Percentiles rank a stretch among this genome's conserved stretches.
Evolutionary conservation across 2,113 vertebrate species (phyloP).

Genomic region (Eptesicus fuscus): DNA sequence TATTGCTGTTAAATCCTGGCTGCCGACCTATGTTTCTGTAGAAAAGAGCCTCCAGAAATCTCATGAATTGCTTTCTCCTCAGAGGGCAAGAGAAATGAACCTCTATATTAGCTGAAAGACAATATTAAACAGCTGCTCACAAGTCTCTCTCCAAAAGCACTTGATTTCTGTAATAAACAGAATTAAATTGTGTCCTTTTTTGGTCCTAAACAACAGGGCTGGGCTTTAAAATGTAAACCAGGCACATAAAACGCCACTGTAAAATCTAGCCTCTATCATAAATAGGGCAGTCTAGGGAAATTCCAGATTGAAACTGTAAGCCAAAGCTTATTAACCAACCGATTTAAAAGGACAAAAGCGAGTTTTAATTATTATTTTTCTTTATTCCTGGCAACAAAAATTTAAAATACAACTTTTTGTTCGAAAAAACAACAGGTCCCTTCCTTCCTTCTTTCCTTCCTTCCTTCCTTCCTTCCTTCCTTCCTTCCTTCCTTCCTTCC

Average conservation of each 20-base stretch:
- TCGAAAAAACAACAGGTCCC: background rate
- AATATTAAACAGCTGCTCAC: conserved; percentile 79
- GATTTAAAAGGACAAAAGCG: conserved; percentile 49
- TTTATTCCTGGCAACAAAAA: background rate
- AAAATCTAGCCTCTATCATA: conserved; percentile 68
- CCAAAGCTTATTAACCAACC: conserved; percentile 52
- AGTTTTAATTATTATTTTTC: conserved; percentile 61
- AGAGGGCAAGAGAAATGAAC: conserved; percentile 70
- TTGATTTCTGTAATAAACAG: conserved; percentile 76
- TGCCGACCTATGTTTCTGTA: conserved; percentile 52
- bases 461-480: background rate
- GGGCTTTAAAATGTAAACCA: conserved; percentile 65
- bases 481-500: background rate
- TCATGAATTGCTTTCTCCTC: conserved; percentile 72
- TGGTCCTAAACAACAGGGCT: conserved; percentile 60
- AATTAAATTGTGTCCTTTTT: conserved; percentile 78
- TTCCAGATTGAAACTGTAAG: conserved; percentile 64
- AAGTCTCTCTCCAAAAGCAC: conserved; percentile 73
- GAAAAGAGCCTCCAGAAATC: conserved; percentile 73
- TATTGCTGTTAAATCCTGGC: conserved; percentile 65
- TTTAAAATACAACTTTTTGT: background rate
- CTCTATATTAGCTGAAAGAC: conserved; percentile 66
- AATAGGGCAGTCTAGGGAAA: conserved; percentile 60
- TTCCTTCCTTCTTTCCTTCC: background rate
- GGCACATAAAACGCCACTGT: conserved; percentile 39